Evolutionary conservation across 2,888 invertebrate species (phyloP).

Genomic region (Zygaena filipendulae): DNA sequence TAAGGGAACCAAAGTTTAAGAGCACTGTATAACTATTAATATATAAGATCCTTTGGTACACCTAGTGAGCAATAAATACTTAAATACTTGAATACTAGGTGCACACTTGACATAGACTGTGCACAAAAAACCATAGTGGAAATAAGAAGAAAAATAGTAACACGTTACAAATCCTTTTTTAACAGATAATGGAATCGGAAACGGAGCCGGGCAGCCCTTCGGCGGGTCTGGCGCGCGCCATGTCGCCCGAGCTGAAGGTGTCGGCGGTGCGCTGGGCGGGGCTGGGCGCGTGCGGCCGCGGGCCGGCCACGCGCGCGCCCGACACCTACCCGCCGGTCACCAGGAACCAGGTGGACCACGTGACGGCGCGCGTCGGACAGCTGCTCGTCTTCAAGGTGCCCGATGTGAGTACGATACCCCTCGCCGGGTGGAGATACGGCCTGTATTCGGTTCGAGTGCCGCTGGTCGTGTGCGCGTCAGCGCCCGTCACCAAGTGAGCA

Average conservation of each 20-base stretch:
- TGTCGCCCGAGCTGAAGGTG: constrained; percentile 75
- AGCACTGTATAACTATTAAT: too few species aligned
- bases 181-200: constrained; percentile 53
- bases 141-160: too few species aligned
- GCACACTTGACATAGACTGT: too few species aligned
- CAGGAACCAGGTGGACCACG: constrained; percentile 85
- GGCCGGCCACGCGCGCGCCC: constrained; percentile 64
- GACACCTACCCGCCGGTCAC: constrained; percentile 81
- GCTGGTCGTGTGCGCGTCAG: too few species aligned
- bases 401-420: constrained; percentile 68
- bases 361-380: constrained; percentile 85
- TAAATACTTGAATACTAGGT: too few species aligned
- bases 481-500: too few species aligned
- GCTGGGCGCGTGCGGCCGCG: constrained; percentile 76
- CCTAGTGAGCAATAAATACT: too few species aligned
- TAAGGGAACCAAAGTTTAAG: too few species aligned
- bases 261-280: constrained; percentile 73
- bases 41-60: too few species aligned
- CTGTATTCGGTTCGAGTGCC: too few species aligned
- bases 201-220: constrained; percentile 71
- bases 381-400: constrained; percentile 85
- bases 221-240: constrained; percentile 64
- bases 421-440: too few species aligned
- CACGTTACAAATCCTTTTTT: not conserved
- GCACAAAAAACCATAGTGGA: too few species aligned